Evolutionary conservation across 2,888 invertebrate genomes (phyloP).

Genomic region (Coleophora flavipennella): DNA sequence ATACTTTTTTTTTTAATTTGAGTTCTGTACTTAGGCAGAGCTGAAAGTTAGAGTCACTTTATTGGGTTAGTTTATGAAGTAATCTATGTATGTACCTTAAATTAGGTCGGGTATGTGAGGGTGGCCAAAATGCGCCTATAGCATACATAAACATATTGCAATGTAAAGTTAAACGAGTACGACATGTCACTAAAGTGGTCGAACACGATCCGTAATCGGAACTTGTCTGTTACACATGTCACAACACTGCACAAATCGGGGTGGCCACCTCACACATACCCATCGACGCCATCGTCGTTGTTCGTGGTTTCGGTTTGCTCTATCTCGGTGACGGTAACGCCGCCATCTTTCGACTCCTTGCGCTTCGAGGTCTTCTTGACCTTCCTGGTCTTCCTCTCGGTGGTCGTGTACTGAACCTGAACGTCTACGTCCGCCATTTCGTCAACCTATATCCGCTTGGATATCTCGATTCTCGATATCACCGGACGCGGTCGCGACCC

Average conservation of each 20-base stretch:
- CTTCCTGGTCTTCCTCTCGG: constrained; percentile 93
- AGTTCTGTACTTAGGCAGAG: too few relatives aligned
- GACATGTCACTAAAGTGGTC: constrained; percentile 39
- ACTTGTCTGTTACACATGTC: constrained; percentile 47
- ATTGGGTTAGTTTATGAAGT: too few relatives aligned
- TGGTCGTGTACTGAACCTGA: constrained; percentile 87
- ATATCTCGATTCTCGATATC: constrained; percentile 38
- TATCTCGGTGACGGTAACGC: constrained; percentile 87
- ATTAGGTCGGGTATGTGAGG: constrained; percentile 71
- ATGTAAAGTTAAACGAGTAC: constrained; percentile 5
- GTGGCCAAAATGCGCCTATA: constrained; percentile 50
- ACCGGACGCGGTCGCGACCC: constrained; percentile 71
- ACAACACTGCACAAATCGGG: constrained; percentile 37
- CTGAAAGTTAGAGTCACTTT: too few relatives aligned
- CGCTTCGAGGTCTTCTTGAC: constrained; percentile 87
- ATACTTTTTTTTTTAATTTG: too few relatives aligned
- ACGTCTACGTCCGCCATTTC: constrained; percentile 93
- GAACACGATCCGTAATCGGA: constrained; percentile 40
- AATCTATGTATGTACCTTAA: constrained; percentile 50
- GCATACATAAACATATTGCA: constrained; percentile 18
- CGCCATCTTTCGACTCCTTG: constrained; percentile 82
- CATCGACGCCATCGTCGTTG: constrained; percentile 75
- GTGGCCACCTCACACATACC: constrained; percentile 85
- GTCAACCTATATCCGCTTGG: constrained; percentile 31
- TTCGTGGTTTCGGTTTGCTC: constrained; percentile 77